phyloP scores from a whole-genome alignment of 2,113 vertebrate genomes.

The Gnathonemus longibarbis region DNA sequence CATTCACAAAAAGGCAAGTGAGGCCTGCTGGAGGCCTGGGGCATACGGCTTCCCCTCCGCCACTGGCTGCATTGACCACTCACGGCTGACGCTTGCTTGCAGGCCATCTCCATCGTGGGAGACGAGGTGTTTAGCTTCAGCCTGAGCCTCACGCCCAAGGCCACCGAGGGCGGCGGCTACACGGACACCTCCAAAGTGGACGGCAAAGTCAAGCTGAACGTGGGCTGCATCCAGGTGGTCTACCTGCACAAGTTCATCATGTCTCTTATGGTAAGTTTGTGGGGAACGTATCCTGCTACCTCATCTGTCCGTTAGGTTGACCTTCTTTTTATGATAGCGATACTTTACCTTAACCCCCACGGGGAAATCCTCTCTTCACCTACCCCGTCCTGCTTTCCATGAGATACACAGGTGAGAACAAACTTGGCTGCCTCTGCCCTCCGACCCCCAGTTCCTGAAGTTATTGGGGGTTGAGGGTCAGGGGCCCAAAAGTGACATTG shows the following conservation, averaged over 20 bases:
- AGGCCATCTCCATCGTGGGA: slow-evolving; percentile 89
- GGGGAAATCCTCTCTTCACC: background rate
- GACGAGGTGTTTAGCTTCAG: slow-evolving; percentile 89
- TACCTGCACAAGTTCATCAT: slow-evolving; percentile 90
- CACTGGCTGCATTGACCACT: background rate
- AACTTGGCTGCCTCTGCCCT: background rate
- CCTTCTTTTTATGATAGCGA: background rate
- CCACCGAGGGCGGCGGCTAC: slow-evolving; percentile 77
- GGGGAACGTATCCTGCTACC: background rate
- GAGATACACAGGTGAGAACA: background rate
- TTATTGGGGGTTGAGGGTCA: background rate
- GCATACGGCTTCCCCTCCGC: background rate
- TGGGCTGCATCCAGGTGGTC: slow-evolving; percentile 89
- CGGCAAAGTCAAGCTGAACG: slow-evolving; percentile 74
- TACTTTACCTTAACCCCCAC: background rate
- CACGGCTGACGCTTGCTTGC: background rate
- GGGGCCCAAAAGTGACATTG: background rate
- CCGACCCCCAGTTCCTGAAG: background rate
- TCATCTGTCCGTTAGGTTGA: background rate
- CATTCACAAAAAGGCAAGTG: slow-evolving; percentile 80
- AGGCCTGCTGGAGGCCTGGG: background rate
- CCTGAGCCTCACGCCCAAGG: slow-evolving; percentile 77
- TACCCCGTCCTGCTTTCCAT: background rate
- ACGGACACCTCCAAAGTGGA: slow-evolving; percentile 76
- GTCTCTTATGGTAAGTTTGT: slow-evolving; percentile 75